Conservation (phyloP, 64 coral and sea anemone genomes). For the Orbicella faveolata region DNA sequence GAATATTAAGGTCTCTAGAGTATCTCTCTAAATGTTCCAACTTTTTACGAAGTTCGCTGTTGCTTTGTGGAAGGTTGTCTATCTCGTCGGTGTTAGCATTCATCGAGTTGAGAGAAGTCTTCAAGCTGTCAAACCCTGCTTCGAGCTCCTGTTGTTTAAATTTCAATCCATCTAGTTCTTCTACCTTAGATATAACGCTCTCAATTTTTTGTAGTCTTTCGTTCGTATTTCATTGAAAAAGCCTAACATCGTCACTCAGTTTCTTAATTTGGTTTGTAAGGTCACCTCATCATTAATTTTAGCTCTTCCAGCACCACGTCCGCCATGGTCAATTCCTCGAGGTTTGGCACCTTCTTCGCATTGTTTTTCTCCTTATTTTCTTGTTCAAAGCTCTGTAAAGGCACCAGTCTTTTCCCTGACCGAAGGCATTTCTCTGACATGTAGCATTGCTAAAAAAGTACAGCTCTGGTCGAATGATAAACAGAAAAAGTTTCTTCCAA, state of each 20-base stretch:
- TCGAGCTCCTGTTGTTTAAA: no score
- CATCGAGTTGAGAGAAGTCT: no score
- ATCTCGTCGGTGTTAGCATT: no score
- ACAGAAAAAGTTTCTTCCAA: no score
- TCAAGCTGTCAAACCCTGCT: no score
- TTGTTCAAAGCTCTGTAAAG: neutral
- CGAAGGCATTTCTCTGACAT: neutral
- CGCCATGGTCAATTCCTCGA: neutral
- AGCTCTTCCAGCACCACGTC: neutral
- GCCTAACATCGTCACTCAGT: neutral
- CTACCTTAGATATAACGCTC: neutral
- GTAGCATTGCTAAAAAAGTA: neutral
- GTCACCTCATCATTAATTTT: conserved; percentile 34
- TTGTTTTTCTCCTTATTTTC: neutral
- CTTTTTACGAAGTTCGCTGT: no score
- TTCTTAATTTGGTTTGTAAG: conserved; percentile 14
- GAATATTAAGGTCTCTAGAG: no score
- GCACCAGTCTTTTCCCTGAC: neutral
- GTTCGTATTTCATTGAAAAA: neutral
- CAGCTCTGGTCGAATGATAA: neutral
- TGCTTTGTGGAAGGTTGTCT: no score
- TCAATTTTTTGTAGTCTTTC: conserved; percentile 24
- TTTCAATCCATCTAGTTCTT: neutral
- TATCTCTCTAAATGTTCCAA: no score
- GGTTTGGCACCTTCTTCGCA: neutral